phyloP scores from a whole-genome alignment of 1,140 invertebrate species.

The Neoseiulus cucumeris region DNA sequence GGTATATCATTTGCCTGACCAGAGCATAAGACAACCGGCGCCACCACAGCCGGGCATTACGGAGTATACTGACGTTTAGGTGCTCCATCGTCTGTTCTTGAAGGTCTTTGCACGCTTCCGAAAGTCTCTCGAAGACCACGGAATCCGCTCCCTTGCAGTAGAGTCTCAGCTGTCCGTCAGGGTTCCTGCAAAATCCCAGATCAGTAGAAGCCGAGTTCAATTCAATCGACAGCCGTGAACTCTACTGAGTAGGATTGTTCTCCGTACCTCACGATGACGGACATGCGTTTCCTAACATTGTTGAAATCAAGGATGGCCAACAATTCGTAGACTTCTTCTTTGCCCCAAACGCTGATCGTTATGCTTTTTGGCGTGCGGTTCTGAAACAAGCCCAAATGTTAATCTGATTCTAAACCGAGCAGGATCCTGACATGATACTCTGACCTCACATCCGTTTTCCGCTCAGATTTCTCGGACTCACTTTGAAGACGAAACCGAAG shows the following conservation, averaged over 20 bases:
- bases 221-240: no score
- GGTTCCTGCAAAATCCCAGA: neutral
- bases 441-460: no score
- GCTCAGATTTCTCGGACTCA: slow-evolving; percentile 28
- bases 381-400: slow-evolving; percentile 16
- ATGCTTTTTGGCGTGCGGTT: slow-evolving; percentile 68
- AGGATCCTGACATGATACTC: no score
- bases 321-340: slow-evolving; percentile 72
- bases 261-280: slow-evolving; percentile 37
- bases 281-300: slow-evolving; percentile 97
- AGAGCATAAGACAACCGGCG: neutral
- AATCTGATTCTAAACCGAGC: slow-evolving; percentile 12
- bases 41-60: neutral
- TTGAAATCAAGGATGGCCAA: slow-evolving; percentile 97
- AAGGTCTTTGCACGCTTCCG: slow-evolving; percentile 46
- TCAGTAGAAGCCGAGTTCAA: no score
- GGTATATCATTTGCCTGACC: neutral
- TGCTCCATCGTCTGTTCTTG: slow-evolving; percentile 65
- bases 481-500: slow-evolving; percentile 94
- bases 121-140: slow-evolving; percentile 82
- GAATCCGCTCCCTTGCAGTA: slow-evolving; percentile 98
- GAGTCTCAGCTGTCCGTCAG: slow-evolving; percentile 62
- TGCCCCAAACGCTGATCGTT: slow-evolving; percentile 63
- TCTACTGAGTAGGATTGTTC: no score
- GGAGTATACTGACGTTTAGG: slow-evolving; percentile 52